These are phyloP conservation scores for Haliaeetus vocifer DNA, from an alignment of 2,797 vertebrate species.

Conservation along the genomic window DNA sequence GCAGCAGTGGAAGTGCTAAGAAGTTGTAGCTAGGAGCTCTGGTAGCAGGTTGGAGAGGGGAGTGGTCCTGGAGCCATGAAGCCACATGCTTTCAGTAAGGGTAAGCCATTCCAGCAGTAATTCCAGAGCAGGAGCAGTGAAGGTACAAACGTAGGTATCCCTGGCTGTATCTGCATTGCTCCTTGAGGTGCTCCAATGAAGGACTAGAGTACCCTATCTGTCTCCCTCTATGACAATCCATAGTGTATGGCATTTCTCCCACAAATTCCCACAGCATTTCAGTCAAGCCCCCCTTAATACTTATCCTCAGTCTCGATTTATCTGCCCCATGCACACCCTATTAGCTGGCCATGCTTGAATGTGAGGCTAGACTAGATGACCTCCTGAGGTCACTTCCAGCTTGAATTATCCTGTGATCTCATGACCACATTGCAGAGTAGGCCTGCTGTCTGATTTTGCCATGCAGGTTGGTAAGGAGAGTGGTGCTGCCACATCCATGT, in stretches of 20 bases:
- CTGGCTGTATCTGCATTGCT: background rate
- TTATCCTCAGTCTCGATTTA: background rate
- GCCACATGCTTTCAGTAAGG: background rate
- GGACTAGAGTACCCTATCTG: background rate
- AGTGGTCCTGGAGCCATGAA: background rate
- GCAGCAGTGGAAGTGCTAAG: background rate
- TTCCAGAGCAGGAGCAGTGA: background rate
- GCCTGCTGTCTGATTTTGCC: background rate
- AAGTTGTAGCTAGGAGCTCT: background rate
- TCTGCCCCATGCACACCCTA: background rate
- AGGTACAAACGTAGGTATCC: background rate
- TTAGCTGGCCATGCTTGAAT: background rate
- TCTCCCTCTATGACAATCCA: background rate
- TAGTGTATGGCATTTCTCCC: background rate
- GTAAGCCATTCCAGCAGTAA: background rate
- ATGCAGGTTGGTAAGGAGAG: background rate
- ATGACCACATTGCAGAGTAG: background rate
- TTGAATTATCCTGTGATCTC: background rate
- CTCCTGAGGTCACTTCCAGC: background rate
- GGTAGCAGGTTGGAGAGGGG: background rate
- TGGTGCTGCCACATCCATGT: background rate
- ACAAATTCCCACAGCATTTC: background rate
- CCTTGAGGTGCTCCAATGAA: background rate
- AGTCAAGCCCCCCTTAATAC: background rate
- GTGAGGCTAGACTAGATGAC: background rate